Evolutionary conservation across 2,113 vertebrate genomes (phyloP).

Genomic region (Pterocles gutturalis): DNA sequence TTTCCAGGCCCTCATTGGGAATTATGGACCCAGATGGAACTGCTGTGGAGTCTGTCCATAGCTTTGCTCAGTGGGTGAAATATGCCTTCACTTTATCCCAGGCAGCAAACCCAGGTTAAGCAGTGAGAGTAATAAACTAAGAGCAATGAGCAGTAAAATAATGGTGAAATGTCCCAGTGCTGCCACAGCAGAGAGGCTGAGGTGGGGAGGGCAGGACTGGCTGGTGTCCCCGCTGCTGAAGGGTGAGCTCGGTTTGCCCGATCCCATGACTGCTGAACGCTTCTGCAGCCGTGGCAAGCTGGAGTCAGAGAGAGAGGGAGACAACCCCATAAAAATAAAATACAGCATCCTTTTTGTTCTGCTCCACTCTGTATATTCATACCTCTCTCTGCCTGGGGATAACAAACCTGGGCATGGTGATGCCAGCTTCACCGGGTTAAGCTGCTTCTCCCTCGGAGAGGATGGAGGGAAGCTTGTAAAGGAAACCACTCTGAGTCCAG

Average conservation of each 20-base stretch:
- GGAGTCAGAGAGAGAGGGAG: not conserved
- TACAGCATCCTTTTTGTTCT: not conserved
- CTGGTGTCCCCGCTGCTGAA: not conserved
- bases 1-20: not conserved
- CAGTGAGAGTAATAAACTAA: not conserved
- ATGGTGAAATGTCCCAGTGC: not conserved
- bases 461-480: not conserved
- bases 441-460: not conserved
- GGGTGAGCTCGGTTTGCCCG: not conserved
- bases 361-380: not conserved
- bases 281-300: not conserved
- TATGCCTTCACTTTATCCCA: not conserved
- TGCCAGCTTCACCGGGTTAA: not conserved
- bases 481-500: not conserved
- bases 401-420: not conserved
- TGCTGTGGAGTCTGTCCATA: not conserved
- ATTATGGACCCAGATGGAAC: not conserved
- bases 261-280: not conserved
- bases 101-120: not conserved
- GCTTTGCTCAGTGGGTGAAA: not conserved
- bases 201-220: not conserved
- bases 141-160: not conserved
- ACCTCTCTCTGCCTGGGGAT: not conserved
- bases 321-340: not conserved
- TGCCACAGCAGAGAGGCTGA: not conserved